A percentile compares a stretch with the other conserved stretches of the same genome.
Conservation (phyloP, 2,113 vertebrate genomes). For the Columbina picui region DNA sequence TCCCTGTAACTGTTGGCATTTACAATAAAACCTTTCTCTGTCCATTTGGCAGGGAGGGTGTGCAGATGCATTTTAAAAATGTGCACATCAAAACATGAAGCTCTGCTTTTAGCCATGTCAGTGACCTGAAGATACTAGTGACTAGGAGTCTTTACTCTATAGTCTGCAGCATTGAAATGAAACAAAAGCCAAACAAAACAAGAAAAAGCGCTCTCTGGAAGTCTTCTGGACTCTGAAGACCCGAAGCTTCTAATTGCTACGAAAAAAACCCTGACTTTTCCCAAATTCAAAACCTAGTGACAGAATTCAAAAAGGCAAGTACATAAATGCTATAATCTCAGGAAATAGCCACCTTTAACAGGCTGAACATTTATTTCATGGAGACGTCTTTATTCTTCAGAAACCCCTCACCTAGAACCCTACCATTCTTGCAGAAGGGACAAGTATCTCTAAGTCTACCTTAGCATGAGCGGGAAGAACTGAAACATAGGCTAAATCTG, state of each 20-base stretch:
- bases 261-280: background rate
- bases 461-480: background rate
- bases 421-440: background rate
- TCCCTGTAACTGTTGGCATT: background rate
- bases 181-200: background rate
- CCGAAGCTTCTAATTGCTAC: background rate
- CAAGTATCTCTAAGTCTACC: background rate
- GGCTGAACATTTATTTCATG: background rate
- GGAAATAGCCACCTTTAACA: background rate
- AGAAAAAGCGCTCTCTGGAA: background rate
- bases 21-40: background rate
- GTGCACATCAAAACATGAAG: background rate
- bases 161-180: background rate
- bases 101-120: background rate
- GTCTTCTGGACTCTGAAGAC: background rate
- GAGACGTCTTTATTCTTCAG: background rate
- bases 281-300: background rate
- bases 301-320: background rate
- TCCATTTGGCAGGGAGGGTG: background rate
- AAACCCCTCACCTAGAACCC: background rate
- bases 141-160: background rate
- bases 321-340: background rate
- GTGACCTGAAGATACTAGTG: background rate
- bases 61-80: rapidly evolving
- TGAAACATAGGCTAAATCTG: background rate